Evolutionary conservation across 64 coral and sea anemone genomes (phyloP).

Genomic region (Orbicella faveolata): DNA sequence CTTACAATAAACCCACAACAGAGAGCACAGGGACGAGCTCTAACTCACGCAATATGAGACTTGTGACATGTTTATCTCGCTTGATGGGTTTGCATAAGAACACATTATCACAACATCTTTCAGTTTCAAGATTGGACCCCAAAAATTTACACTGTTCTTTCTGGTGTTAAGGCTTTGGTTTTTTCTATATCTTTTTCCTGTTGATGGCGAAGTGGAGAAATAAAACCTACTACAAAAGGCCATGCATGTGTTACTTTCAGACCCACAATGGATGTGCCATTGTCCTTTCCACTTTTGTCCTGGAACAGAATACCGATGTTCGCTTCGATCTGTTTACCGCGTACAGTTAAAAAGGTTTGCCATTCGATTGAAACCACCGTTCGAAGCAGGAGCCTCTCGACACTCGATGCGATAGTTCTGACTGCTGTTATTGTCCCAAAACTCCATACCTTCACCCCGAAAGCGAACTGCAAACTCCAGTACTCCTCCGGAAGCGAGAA

Average conservation of each 20-base stretch:
- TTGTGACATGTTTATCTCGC: too few species aligned
- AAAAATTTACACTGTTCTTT: too few species aligned
- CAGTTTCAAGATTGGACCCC: too few species aligned
- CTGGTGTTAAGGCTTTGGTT: too few species aligned
- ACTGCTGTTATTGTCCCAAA: slow-evolving; percentile 87
- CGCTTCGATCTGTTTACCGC: neutral
- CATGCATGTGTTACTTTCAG: neutral
- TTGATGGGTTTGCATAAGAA: too few species aligned
- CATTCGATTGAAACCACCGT: slow-evolving; percentile 5
- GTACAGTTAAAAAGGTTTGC: neutral
- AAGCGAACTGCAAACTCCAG: slow-evolving; percentile 85
- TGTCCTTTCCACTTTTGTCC: neutral
- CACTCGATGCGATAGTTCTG: slow-evolving; percentile 83
- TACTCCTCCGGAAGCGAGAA: slow-evolving; percentile 69
- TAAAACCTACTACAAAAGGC: too few species aligned
- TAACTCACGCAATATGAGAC: too few species aligned
- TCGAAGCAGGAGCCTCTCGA: neutral
- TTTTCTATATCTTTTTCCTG: too few species aligned
- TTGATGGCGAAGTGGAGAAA: too few species aligned
- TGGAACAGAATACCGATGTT: neutral
- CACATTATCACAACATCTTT: too few species aligned
- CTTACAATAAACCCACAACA: too few species aligned
- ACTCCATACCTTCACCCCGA: slow-evolving; percentile 65
- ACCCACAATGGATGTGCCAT: neutral
- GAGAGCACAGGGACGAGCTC: too few species aligned